Evolutionary conservation across 2,113 vertebrate genomes (phyloP), one percentile per base, ranked within the genome.

Genomic region (Amblyopsis rosae): DNA sequence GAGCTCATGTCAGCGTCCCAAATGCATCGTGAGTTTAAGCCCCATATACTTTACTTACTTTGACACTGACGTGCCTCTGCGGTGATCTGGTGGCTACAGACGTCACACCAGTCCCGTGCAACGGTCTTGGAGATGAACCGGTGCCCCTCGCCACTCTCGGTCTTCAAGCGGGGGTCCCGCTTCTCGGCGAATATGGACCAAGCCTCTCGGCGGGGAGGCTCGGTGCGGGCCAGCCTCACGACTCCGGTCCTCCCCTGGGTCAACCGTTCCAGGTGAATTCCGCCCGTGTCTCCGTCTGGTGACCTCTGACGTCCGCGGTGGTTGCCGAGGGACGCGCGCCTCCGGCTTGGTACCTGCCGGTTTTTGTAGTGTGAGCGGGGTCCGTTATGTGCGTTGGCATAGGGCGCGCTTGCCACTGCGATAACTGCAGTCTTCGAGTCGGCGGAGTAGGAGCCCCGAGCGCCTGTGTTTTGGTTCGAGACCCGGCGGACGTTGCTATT

Each of bases 91-190:
- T 83, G 82, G 51, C 90, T 95, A 72, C 96, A 96, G 65, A 93
- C 92, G 79, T 97, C 95, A 65, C 96, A 96, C 95, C 95, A 97
- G 75, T 94, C 95, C 12, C 78, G 85, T 13, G 63, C 83, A 55
- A 93, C 92, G 11, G 84, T 75, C 45, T 79, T 69, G 19, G 79
- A 73, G 4, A 53, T 64, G 85, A 98, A 98, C 76, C 88, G 16
- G 85, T 97, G 95, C 0, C 96, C 95, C 50, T 91, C 93, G 13
- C 94, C 96, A 10, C 6, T 86, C 76, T 95, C 94, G 0, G 81
- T 61, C 45, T 76, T 90, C 73, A 94, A 91, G 61, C 92, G 86
- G 13, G 93, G 91, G 47, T 95, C 94, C 65, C 72, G 82, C 59
- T 82, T 85, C 45, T 16, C 76, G 9, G 84, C 69, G 65, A 96